Evolutionary conservation across 2,797 vertebrate species (phyloP).

Genomic region (Phrynocephalus forsythii): DNA sequence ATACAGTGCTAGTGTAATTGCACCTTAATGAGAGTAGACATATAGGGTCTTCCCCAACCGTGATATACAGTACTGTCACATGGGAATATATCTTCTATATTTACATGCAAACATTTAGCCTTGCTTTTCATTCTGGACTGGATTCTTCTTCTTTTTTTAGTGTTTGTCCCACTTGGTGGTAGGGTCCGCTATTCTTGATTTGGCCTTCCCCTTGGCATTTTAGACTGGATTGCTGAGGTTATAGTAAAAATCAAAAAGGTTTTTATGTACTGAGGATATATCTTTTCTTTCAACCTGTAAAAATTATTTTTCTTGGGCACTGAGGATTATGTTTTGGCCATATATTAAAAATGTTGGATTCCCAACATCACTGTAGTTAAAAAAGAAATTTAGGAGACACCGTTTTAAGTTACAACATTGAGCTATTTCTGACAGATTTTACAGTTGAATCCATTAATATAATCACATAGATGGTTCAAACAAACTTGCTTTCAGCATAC

Average conservation of each 20-base stretch:
- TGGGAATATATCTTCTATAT: constrained; percentile 66
- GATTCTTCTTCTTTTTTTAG: too few species aligned
- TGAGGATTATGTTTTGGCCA: constrained; percentile 31
- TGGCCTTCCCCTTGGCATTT: too few species aligned
- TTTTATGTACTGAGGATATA: constrained; percentile 32
- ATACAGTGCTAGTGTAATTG: constrained; percentile 38
- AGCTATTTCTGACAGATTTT: constrained; percentile 7
- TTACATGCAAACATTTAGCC: constrained; percentile 52
- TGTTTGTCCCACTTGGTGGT: too few species aligned
- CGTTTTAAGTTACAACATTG: not conserved
- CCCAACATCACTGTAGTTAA: not conserved
- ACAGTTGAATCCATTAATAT: constrained; percentile 9
- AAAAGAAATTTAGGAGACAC: not conserved
- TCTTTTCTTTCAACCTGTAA: constrained; percentile 35
- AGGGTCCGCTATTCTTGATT: too few species aligned
- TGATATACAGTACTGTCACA: constrained; percentile 44
- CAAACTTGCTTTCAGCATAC: constrained; percentile 23
- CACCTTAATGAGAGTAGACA: constrained; percentile 13
- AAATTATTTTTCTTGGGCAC: constrained; percentile 63
- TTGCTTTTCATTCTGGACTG: constrained; percentile 56
- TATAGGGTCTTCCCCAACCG: constrained; percentile 8
- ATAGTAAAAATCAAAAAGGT: constrained; percentile 36
- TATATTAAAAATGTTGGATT: not conserved
- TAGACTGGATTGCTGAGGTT: constrained; percentile 70
- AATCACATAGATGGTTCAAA: constrained; percentile 28